Base-by-base conservation (phyloP, 2,888 invertebrate species). In the Achlya flavicornis region DNA sequence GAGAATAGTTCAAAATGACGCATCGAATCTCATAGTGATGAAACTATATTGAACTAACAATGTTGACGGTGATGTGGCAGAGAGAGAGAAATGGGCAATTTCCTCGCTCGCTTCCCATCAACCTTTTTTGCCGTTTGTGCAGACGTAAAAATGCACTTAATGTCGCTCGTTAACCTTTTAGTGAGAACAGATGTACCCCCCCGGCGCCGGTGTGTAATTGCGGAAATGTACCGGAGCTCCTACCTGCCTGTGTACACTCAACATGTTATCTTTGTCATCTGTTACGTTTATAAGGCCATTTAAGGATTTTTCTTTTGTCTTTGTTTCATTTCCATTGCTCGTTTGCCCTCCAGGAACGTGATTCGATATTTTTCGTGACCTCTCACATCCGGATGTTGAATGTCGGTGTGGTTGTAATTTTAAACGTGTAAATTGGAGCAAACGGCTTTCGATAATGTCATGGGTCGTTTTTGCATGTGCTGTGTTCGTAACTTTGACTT, bases 141-240 rank as follows among this genome's bases (percentile, higher is more conserved):
- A 69, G 75, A 78, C 75, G 79, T 81, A 86, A 85, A 87, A 85
- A 87, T 86, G 79, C 80, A 77, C 78, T 83, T 83, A 83, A 89
- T 86, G 84, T 73, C 76, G 75, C 87, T 86, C 84, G 88, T 91
- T 91, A 88, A 91, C 89, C 90, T 90, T 90, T 88, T 67, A 81
- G 81, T 76, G 77, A 75, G 81, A 83, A 81, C 83, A 84, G 83
- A 86, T 87, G 84, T 81, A 82, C 75, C 77, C 78, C 80, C 77
- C 75, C 77, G 85, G 81, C 84, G 81, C 78, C 81, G 68, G 66
- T 19, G 10, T 3, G 75, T 84, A 87, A 91, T 90, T 90, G 89
- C 88, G 92, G 91, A 92, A 92, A 87, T 72, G 76, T 66, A 65
- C 63, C 66, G 64, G 69, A 73, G 67, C 71, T 73, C 71, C 66